Base-by-base conservation (phyloP, 2,888 invertebrate species). In the Sericinus montela region DNA sequence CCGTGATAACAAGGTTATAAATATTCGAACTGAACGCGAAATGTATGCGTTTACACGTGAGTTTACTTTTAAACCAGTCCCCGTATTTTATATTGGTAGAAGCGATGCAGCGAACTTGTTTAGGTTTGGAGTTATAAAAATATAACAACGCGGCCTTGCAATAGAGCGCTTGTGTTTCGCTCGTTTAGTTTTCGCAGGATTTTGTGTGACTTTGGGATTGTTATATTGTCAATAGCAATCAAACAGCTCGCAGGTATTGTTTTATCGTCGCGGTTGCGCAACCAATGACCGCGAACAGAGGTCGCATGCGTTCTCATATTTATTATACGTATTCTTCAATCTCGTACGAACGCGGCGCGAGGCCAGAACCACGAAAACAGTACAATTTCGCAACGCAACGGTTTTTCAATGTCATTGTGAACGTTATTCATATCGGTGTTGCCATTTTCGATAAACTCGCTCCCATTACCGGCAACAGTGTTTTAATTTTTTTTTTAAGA, bases 271-370 rank as follows among this genome's bases (percentile, higher is more conserved):
- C 58, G 64, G 71, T 87, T 85, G 83, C 85, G 78, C 83, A 86
- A 88, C 67, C 50, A 58, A 71, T 75, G 88, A 80, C 87, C 88
- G 85, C 84, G 80, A 86, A 83, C 72, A 65, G 69, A 86, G 87
- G 87, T 84, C 84, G 79, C 74, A 70, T 82, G 72, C 80, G 84
- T 83, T 86, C 87, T 85, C 85, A 82, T 86, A 84, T 85, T 84
- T 85, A 81, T 80, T 79, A 78, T 80, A 84, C 80, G 82, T 85
- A 85, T 85, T 86, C 86, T 85, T 86, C 83, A 80, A 83, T 86
- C 83, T 81, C 74, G 67, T 70, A 69, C 67, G 67, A 71, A 69
- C 67, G 70, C 72, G 70, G 57, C 66, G 58, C 72, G 74, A 78
- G 74, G 78, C 78, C 85, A 68, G 69, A 75, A 75, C 69, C 77